These are phyloP conservation scores for Dioctria rufipes DNA, from an alignment of 2,888 invertebrate species.

Conservation along the genomic window DNA sequence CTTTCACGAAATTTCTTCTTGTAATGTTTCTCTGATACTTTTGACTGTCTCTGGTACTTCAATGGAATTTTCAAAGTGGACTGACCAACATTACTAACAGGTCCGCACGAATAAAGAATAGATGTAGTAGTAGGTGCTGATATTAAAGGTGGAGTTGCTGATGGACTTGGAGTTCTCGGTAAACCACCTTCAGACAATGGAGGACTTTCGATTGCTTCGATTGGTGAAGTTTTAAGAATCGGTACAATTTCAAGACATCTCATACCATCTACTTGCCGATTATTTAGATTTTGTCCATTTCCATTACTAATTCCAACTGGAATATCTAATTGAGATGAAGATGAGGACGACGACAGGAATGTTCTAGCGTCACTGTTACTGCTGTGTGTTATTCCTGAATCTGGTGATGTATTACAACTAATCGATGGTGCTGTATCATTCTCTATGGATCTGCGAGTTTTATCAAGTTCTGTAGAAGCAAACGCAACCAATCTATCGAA, in stretches of 20 bases:
- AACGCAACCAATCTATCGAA: constrained; percentile 95
- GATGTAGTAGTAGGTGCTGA: constrained; percentile 32
- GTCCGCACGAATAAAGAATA: constrained; percentile 45
- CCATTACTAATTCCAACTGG: constrained; percentile 66
- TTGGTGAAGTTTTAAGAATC: constrained; percentile 70
- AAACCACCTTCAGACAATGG: constrained; percentile 71
- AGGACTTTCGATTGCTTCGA: constrained; percentile 73
- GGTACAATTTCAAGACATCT: constrained; percentile 68
- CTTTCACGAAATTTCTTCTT: constrained; percentile 90
- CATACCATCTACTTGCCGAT: constrained; percentile 61
- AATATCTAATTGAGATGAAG: constrained; percentile 70
- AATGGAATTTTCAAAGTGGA: constrained; percentile 73
- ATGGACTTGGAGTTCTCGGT: constrained; percentile 70
- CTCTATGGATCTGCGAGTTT: constrained; percentile 86
- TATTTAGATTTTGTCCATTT: constrained; percentile 61
- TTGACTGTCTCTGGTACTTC: constrained; percentile 76
- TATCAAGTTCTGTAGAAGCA: constrained; percentile 92
- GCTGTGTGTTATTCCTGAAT: constrained; percentile 87
- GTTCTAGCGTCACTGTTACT: constrained; percentile 71
- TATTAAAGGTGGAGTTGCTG: constrained; percentile 67
- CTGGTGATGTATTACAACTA: constrained; percentile 88
- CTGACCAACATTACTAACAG: constrained; percentile 65
- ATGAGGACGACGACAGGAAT: constrained; percentile 72
- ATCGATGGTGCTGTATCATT: constrained; percentile 74
- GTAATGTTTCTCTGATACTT: constrained; percentile 78